Evolutionary conservation across 2,797 vertebrate genomes (phyloP).

Genomic region (Columba guinea): DNA sequence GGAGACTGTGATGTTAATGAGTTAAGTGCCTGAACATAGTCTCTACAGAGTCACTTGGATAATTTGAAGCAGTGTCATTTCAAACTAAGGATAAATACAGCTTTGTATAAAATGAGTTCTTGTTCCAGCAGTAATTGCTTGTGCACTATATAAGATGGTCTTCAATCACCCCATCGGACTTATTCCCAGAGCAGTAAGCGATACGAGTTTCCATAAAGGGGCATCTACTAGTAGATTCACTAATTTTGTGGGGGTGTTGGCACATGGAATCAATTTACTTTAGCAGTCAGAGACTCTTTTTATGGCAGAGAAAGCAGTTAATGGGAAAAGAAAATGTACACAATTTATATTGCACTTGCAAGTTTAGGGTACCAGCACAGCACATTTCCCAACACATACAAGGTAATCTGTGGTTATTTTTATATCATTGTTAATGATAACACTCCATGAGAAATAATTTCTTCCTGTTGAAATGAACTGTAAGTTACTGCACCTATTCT

Average conservation of each 20-base stretch:
- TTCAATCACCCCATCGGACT: slow-evolving; percentile 34
- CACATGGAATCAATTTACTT: slow-evolving; percentile 41
- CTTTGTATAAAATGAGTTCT: slow-evolving; percentile 47
- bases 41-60: slow-evolving; percentile 38
- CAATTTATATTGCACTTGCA: not conserved
- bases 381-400: not conserved
- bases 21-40: slow-evolving; percentile 43
- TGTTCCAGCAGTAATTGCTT: slow-evolving; percentile 53
- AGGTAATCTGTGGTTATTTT: slow-evolving; percentile 27
- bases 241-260: not conserved
- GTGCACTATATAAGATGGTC: not conserved
- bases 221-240: not conserved
- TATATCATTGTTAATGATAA: not conserved
- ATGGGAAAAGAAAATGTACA: slow-evolving; percentile 12
- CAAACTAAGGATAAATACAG: slow-evolving; percentile 53
- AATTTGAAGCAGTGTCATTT: slow-evolving; percentile 39
- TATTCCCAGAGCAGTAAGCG: slow-evolving; percentile 38
- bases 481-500: not conserved
- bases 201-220: slow-evolving; percentile 23
- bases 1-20: slow-evolving; percentile 48
- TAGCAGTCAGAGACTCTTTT: slow-evolving; percentile 19
- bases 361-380: not conserved
- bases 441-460: not conserved
- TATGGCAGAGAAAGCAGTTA: slow-evolving; percentile 17
- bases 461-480: not conserved